Conservation (phyloP, 2,888 invertebrate genomes). For the Orthonevra nobilis region DNA sequence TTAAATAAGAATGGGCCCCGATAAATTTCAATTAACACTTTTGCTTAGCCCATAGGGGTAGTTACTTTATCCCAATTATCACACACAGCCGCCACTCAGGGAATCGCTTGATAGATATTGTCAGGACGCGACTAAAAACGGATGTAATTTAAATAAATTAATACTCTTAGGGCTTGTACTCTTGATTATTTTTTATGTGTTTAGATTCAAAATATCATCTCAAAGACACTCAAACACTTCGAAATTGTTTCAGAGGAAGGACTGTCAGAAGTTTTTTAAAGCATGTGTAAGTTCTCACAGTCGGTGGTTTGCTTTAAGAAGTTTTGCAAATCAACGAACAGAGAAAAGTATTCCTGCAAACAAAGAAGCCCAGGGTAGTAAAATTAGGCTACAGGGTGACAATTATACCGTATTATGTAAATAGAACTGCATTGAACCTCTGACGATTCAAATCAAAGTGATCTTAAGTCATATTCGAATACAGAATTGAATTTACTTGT, state of each 20-base stretch:
- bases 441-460: too few species aligned
- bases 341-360: slow-evolving; percentile 39
- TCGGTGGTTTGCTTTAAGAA: not conserved
- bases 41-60: slow-evolving; percentile 67
- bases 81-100: slow-evolving; percentile 44
- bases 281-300: slow-evolving; percentile 55
- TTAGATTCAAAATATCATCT: too few species aligned
- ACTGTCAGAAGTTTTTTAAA: slow-evolving; percentile 40
- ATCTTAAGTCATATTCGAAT: too few species aligned
- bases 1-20: slow-evolving; percentile 68
- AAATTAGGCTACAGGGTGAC: not conserved
- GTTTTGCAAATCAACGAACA: slow-evolving; percentile 6
- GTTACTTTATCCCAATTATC: slow-evolving; percentile 58
- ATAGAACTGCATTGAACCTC: not conserved
- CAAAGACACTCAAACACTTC: slow-evolving; percentile 38
- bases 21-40: slow-evolving; percentile 72
- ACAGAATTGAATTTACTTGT: too few species aligned
- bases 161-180: slow-evolving; percentile 32
- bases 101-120: slow-evolving; percentile 22
- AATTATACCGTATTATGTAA: not conserved
- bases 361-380: not conserved
- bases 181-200: slow-evolving; percentile 17
- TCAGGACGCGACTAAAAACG: slow-evolving; percentile 48
- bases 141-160: slow-evolving; percentile 63
- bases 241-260: slow-evolving; percentile 24